Evolutionary conservation across 2,113 vertebrate genomes (phyloP).

Genomic region (Carassius carassius): DNA sequence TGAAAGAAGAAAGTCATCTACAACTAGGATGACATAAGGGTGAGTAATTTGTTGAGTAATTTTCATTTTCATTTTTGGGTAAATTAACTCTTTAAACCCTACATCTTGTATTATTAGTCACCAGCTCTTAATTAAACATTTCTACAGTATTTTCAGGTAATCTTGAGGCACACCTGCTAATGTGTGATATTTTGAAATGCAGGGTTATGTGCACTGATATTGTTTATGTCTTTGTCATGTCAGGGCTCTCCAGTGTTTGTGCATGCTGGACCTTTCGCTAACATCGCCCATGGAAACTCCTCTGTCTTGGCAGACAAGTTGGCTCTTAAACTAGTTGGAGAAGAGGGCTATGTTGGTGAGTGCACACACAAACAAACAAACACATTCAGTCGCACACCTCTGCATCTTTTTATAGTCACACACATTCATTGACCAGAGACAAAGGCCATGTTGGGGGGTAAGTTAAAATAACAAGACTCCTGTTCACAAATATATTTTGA

Average conservation of each 20-base stretch:
- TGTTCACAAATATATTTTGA: too few relatives aligned
- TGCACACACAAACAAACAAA: neutral
- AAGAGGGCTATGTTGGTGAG: conserved; percentile 95
- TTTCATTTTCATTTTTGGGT: too few relatives aligned
- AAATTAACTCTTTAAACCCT: neutral
- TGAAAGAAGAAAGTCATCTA: too few relatives aligned
- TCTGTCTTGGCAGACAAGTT: conserved; percentile 96
- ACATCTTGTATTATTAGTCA: neutral
- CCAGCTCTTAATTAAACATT: neutral
- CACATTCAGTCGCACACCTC: neutral
- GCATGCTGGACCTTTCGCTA: conserved; percentile 96
- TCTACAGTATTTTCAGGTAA: neutral
- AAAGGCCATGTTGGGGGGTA: neutral
- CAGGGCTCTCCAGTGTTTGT: conserved; percentile 97
- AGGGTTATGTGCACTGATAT: conserved; percentile 14
- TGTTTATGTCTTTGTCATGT: conserved; percentile 54
- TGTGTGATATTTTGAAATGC: conserved; percentile 47
- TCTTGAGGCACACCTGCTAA: neutral
- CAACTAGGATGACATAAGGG: too few relatives aligned
- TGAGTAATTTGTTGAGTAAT: too few relatives aligned
- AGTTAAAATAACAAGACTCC: neutral
- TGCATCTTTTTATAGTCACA: neutral
- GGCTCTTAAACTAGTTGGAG: conserved; percentile 93
- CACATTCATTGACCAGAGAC: neutral
- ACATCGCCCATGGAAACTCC: conserved; percentile 97